Evolutionary conservation across 2,797 vertebrate genomes (phyloP).

Genomic region (Acipenser oxyrinchus): DNA sequence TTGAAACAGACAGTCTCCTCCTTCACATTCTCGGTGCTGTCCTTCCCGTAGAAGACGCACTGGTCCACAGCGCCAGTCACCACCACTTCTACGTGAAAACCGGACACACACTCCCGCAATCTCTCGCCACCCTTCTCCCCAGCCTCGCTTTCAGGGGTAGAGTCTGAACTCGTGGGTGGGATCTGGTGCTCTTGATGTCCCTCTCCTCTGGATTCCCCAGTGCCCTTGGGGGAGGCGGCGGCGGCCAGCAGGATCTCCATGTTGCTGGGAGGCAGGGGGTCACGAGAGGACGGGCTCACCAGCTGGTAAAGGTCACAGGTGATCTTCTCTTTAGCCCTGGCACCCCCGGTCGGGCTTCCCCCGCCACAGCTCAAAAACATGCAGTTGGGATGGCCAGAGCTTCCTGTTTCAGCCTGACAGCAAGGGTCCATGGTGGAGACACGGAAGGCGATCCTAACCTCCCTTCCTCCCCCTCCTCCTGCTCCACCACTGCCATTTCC

Average conservation of each 20-base stretch:
- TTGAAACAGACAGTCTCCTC: constrained; percentile 83
- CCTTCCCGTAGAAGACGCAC: constrained; percentile 88
- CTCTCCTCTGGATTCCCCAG: constrained; percentile 43
- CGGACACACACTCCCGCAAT: constrained; percentile 65
- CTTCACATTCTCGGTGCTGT: constrained; percentile 82
- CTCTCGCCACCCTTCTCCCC: constrained; percentile 37
- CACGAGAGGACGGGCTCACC: constrained; percentile 76
- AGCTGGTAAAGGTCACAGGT: constrained; percentile 93
- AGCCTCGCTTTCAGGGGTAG: constrained; percentile 38
- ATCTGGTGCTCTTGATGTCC: constrained; percentile 43
- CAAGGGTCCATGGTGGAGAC: constrained; percentile 77
- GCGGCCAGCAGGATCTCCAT: constrained; percentile 64
- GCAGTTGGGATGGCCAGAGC: constrained; percentile 53
- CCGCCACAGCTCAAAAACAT: constrained; percentile 73
- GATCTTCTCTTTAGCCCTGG: constrained; percentile 85
- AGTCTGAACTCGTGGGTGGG: constrained; percentile 35
- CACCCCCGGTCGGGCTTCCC: constrained; percentile 46
- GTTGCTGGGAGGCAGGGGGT: constrained; percentile 47
- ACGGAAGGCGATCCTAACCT: constrained; percentile 86
- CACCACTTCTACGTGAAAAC: constrained; percentile 92
- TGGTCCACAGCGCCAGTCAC: constrained; percentile 91
- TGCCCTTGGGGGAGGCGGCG: constrained; percentile 44
- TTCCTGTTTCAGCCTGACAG: constrained; percentile 49
- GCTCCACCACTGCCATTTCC: constrained; percentile 25
- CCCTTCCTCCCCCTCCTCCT: constrained; percentile 47